Conservation (phyloP, 2,113 vertebrate genomes). For the Chaetorhynchus papuensis region DNA sequence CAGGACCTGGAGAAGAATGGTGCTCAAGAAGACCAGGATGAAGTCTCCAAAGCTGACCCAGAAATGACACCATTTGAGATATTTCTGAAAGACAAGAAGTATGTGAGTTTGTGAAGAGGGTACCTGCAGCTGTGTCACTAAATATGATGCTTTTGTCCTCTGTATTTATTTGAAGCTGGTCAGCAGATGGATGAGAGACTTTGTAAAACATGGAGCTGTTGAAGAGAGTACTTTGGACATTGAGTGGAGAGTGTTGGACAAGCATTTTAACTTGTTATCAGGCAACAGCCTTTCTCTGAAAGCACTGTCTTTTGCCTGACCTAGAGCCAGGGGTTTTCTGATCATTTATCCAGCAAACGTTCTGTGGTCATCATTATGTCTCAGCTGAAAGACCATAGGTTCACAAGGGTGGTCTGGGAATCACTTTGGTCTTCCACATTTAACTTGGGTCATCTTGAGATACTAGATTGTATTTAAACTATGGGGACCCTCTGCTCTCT, state of each 20-base stretch:
- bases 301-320: background rate
- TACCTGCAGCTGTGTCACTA: background rate
- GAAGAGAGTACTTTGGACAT: background rate
- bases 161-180: background rate
- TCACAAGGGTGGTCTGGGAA: background rate
- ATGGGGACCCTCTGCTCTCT: background rate
- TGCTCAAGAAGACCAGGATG: constrained; percentile 50
- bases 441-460: background rate
- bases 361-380: background rate
- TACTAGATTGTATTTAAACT: background rate
- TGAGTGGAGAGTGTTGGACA: background rate
- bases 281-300: background rate
- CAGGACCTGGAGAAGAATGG: constrained; percentile 29
- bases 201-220: background rate
- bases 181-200: background rate
- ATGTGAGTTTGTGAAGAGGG: background rate
- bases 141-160: background rate
- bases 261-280: background rate
- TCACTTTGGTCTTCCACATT: background rate
- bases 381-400: background rate
- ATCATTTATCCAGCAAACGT: background rate
- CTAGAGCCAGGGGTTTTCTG: background rate
- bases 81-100: constrained; percentile 89
- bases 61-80: constrained; percentile 88
- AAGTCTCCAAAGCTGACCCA: constrained; percentile 40